Percentiles rank a stretch among this genome's conserved stretches.
Evolutionary conservation across 2,888 invertebrate species (phyloP).

Genomic region (Pachycephus smyrnensis): DNA sequence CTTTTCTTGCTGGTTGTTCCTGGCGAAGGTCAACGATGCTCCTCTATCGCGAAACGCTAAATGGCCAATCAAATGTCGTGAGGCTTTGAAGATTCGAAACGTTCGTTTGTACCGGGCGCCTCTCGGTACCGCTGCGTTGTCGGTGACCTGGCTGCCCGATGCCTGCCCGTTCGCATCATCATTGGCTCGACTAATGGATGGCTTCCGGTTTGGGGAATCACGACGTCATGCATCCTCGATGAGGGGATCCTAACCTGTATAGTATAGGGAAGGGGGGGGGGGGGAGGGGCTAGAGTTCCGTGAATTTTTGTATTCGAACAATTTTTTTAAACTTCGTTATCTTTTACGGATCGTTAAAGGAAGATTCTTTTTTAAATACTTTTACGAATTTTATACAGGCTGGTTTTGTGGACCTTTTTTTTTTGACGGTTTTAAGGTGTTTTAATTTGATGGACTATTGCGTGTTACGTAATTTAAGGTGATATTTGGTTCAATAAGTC

Average conservation of each 20-base stretch:
- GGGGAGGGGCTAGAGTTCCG: not conserved
- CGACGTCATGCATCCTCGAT: slow-evolving; percentile 31
- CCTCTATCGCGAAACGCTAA: not conserved
- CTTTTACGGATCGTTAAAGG: not conserved
- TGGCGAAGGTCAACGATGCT: not conserved
- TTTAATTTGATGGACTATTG: not conserved
- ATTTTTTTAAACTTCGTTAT: not conserved
- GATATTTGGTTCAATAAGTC: not conserved
- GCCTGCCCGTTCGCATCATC: slow-evolving; percentile 43
- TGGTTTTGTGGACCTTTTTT: not conserved
- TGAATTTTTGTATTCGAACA: not conserved
- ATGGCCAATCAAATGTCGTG: not conserved
- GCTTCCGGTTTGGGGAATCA: slow-evolving; percentile 54
- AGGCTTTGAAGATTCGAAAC: not conserved
- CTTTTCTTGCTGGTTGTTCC: not conserved
- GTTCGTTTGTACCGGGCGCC: slow-evolving; percentile 34
- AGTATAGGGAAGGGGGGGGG: not conserved
- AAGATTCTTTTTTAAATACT: not conserved
- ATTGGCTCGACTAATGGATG: slow-evolving; percentile 48
- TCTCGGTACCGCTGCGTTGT: slow-evolving; percentile 36
- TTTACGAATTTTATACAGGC: not conserved
- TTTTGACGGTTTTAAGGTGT: not conserved
- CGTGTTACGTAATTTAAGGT: not conserved
- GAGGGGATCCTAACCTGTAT: not conserved
- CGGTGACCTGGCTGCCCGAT: slow-evolving; percentile 45